Evolutionary conservation across 2,888 invertebrate genomes (phyloP), one percentile per base, ranked within the genome.

Genomic region (Nemoura dubitans): DNA sequence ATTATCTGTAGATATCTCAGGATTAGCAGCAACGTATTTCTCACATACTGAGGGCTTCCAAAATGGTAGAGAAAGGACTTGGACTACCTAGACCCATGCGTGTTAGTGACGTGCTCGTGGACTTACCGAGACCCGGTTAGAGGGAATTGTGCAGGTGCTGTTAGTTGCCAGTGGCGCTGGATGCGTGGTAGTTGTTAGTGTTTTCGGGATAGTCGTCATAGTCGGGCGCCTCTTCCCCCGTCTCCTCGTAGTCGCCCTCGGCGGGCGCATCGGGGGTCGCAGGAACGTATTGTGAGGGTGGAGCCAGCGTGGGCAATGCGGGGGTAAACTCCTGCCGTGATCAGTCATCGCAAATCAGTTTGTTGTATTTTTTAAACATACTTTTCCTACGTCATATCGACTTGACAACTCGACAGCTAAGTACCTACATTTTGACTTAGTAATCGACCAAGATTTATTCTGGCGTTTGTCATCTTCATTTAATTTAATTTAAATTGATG

Each of bases 141-240:
- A 10, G 30, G 81, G 81, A n/a, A 81, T 21, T 21, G 29, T 29
- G 81, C 76, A 59, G 43, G 80, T 43, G 77, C 86, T 86, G 87
- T 85, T 88, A 87, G 76, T 86, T 87, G 77, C 88, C 88, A 28
- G 86, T 86, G 80, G 88, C 85, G 81, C 88, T 88, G 26, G 88
- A 87, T 80, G 88, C 88, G 77, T 87, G 88, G 86, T 87, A 88
- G 85, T 88, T 89, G 88, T 87, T 90, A 88, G 87, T 89, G 76
- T 84, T 59, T 26, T 84, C 84, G n/a, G 84, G 43, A 76, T 84
- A 84, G 87, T 94, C 94, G 82, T 94, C 92, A 92, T 95, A 93
- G 87, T 93, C 93, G 85, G 94, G 94, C 89, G 94, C 94, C 89
- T 94, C 94, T 87, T 94, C 94, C 89, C 93, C 92, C 87, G 91